Evolutionary conservation across 2,797 vertebrate genomes (phyloP).

Genomic region (Mormyrops boulengeri): DNA sequence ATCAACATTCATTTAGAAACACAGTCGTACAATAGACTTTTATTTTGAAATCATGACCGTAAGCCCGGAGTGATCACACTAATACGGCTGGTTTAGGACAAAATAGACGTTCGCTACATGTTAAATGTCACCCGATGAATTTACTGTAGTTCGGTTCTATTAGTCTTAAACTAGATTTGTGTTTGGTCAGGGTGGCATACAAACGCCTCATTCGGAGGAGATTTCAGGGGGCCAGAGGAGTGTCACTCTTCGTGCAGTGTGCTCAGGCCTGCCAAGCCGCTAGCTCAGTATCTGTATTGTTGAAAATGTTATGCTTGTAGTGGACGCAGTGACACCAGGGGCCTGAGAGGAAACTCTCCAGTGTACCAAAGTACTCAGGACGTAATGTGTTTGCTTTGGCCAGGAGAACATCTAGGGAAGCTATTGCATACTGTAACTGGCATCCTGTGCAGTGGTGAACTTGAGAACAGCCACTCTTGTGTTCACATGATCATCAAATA

Average conservation of each 20-base stretch:
- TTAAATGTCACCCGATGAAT: neutral
- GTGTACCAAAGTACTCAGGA: neutral
- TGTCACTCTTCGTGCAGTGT: neutral
- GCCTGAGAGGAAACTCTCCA: neutral
- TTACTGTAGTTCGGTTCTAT: neutral
- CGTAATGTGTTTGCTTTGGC: neutral
- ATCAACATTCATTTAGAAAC: neutral
- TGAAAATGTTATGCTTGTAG: neutral
- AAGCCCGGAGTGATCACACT: neutral
- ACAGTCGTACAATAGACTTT: neutral
- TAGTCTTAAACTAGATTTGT: neutral
- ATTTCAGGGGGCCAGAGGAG: neutral
- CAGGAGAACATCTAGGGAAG: neutral
- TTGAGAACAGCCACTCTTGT: neutral
- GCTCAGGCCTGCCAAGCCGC: neutral
- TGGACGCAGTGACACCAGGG: neutral
- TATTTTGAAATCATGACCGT: neutral
- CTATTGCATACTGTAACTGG: neutral
- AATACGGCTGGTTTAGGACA: neutral
- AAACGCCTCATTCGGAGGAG: neutral
- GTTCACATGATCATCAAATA: neutral
- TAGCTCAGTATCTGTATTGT: neutral
- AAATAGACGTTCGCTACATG: neutral
- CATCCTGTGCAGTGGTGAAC: neutral
- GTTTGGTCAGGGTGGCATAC: neutral